phyloP scores from a whole-genome alignment of 2,797 vertebrate genomes.

The Rhinichthys osculus region DNA sequence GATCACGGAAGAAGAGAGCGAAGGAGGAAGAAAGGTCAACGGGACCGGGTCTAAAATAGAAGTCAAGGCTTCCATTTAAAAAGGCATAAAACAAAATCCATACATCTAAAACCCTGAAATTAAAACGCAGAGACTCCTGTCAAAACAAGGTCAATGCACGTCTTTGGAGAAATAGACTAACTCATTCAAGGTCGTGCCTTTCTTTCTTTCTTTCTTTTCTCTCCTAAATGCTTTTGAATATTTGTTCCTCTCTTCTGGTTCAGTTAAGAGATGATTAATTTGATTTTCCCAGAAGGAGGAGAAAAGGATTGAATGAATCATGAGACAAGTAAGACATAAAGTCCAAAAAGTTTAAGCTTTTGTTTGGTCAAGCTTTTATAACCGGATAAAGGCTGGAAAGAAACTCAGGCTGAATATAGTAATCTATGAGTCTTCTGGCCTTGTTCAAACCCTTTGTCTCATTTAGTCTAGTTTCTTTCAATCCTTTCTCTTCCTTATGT shows the following conservation, averaged over 20 bases:
- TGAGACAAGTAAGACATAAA: conserved; percentile 1
- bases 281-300: conserved; percentile 17
- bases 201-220: conserved; percentile 20
- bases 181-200: conserved; percentile 38
- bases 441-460: background rate
- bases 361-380: conserved; percentile 38
- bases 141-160: conserved; percentile 44
- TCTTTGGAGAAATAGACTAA: conserved; percentile 37
- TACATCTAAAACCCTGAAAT: conserved; percentile 49
- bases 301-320: conserved; percentile 4
- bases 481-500: background rate
- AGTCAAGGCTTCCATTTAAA: conserved; percentile 45
- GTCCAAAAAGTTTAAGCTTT: conserved; percentile 11
- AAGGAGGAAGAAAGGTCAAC: conserved; percentile 55
- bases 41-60: conserved; percentile 46
- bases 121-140: conserved; percentile 40
- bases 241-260: background rate
- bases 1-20: conserved; percentile 26
- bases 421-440: conserved; percentile 1
- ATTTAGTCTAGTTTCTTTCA: background rate
- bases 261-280: conserved; percentile 13
- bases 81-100: conserved; percentile 48
- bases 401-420: conserved; percentile 12
- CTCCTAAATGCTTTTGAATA: conserved; percentile 2
- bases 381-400: background rate